These are phyloP conservation scores for Eurystomus glaucurus DNA, from an alignment of 2,797 vertebrate genomes.

Conservation along the genomic window DNA sequence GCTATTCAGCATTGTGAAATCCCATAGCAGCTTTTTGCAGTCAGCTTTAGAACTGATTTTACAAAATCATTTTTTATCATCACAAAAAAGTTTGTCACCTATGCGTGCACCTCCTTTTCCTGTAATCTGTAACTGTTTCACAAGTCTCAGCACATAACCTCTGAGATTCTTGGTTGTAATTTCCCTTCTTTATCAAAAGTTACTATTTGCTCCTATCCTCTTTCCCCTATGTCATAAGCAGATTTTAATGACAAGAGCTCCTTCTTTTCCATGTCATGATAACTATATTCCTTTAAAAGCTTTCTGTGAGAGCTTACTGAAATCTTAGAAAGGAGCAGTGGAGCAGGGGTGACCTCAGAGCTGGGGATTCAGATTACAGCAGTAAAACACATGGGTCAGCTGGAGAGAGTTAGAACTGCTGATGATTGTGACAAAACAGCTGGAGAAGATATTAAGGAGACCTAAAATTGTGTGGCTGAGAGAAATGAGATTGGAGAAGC, in stretches of 20 bases:
- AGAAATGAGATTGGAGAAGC: neutral
- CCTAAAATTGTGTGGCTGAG: neutral
- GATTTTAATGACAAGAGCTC: neutral
- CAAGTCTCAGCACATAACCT: neutral
- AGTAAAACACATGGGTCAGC: constrained; percentile 32
- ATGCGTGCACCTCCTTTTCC: neutral
- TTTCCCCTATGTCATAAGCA: neutral
- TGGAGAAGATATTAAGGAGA: constrained; percentile 2
- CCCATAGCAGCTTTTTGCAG: neutral
- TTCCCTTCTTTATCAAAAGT: constrained; percentile 8
- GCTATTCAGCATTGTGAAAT: neutral
- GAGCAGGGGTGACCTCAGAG: neutral
- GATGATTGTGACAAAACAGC: neutral
- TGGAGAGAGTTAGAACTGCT: neutral
- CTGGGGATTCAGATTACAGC: neutral
- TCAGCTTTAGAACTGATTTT: neutral
- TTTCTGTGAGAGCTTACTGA: neutral
- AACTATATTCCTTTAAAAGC: neutral
- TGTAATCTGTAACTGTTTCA: neutral
- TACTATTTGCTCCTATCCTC: neutral
- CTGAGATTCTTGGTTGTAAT: neutral
- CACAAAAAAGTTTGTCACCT: neutral
- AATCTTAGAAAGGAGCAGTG: neutral
- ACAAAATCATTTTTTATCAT: neutral
- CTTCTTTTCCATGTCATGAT: neutral